Evolutionary conservation across 2,113 vertebrate genomes (phyloP).

Genomic region (Scalopus aquaticus): DNA sequence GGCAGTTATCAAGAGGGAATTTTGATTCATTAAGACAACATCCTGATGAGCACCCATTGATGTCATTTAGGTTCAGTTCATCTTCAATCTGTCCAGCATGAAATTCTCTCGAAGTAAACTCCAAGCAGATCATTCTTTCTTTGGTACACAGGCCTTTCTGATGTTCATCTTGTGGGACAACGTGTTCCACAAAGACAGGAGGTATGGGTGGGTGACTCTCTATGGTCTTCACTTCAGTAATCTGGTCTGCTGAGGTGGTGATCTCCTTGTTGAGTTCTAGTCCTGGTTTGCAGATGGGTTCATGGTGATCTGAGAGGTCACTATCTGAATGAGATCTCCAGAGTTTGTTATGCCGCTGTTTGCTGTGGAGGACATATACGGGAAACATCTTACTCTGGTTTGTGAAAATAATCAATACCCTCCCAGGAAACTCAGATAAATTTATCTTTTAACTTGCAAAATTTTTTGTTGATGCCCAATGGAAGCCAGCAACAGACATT

Average conservation of each 20-base stretch:
- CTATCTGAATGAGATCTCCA: constrained; percentile 98
- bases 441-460: background rate
- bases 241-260: constrained; percentile 91
- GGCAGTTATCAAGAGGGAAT: constrained; percentile 85
- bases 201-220: constrained; percentile 84
- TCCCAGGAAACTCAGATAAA: constrained; percentile 31
- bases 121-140: constrained; percentile 84
- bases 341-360: constrained; percentile 97
- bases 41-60: constrained; percentile 84
- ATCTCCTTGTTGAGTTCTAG: constrained; percentile 90
- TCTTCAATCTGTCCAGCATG: constrained; percentile 86
- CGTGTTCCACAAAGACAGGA: constrained; percentile 81
- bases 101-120: constrained; percentile 83
- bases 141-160: constrained; percentile 77
- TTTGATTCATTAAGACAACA: constrained; percentile 82
- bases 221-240: constrained; percentile 84
- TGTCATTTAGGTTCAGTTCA: constrained; percentile 88
- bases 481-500: constrained; percentile 3
- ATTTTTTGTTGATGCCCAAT: background rate
- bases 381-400: constrained; percentile 38
- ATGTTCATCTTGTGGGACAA: constrained; percentile 74
- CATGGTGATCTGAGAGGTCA: constrained; percentile 92
- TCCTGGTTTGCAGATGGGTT: constrained; percentile 87
- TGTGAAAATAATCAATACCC: background rate
- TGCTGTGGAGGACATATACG: constrained; percentile 85